A percentile compares a stretch with the other conserved stretches of the same genome.
Evolutionary conservation across 2,888 invertebrate species (phyloP).

Genomic region (Neoitamus cyanurus): DNA sequence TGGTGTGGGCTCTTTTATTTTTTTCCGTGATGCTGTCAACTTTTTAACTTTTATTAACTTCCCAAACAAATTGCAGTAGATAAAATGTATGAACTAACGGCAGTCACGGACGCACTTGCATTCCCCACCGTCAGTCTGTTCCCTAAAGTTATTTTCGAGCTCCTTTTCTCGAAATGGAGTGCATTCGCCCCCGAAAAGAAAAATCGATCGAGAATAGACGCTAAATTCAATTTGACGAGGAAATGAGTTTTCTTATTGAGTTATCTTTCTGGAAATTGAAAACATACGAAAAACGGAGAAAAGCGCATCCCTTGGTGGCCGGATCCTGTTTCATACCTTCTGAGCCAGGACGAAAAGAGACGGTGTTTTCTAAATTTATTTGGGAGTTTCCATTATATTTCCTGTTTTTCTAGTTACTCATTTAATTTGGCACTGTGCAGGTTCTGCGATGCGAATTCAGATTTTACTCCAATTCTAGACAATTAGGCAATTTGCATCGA

Average conservation of each 20-base stretch:
- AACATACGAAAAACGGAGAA: background rate
- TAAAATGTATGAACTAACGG: no score
- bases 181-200: background rate
- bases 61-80: no score
- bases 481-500: background rate
- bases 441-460: background rate
- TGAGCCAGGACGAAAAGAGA: background rate
- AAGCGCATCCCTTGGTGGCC: background rate
- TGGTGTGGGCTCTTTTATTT: no score
- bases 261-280: constrained; percentile 16
- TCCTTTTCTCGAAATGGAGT: background rate
- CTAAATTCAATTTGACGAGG: background rate
- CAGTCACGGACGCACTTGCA: no score
- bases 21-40: no score
- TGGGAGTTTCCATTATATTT: background rate
- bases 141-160: background rate
- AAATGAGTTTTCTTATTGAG: constrained; percentile 24
- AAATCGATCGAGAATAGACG: background rate
- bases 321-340: background rate
- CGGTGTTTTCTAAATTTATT: background rate
- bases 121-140: background rate
- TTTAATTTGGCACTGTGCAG: background rate
- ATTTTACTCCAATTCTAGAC: no score
- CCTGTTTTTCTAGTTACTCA: no score
- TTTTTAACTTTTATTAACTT: no score